Base-by-base conservation (phyloP, 2,797 vertebrate genomes). In the Rhodeus uyekii region DNA sequence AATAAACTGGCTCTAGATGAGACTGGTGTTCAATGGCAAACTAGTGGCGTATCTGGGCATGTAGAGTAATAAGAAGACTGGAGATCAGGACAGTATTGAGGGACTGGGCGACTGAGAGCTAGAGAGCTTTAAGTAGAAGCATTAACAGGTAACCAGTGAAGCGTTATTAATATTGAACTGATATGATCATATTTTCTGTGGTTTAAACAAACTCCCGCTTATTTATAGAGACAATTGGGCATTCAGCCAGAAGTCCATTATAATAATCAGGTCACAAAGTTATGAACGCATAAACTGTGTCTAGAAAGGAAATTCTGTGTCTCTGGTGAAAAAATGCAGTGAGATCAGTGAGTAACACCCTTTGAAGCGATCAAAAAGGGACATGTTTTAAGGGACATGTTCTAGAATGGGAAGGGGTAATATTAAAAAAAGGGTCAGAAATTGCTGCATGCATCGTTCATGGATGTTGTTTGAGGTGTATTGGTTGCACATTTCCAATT, bases 161-260 rank as follows among this genome's bases (percentile, higher is more conserved):
- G 8, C 22, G 27, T 18, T 60, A 4, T 29, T 12, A 27, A 44
- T 44, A 44, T 60, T 19, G 38, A 3, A 19, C 36, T 32, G 13
- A 38, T 38, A 12, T 32, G 73, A 39, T 61, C n/a, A 61, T 22
- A 42, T 76, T 61, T 61, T 22, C 36, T 29, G 8, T 29, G 55
- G 60, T 76, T 60, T 58, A 42, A 61, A 61, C 38, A 32, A 76
- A 46, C 27, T 32, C 24, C 39, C 50, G 32, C 8, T 29, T 55
- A 29, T 68, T 68, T 39, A 38, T 68, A 18, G n/a, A 68, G 63
- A 27, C 16, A 50, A 53, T 78, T 3, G 0, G 63, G 63, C 46
- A 78, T 38, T n/a, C 22, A 27, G 46, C 76, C 76, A 65, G 44
- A 50, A 65, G 61, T 78, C n/a, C 63, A 78, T 67, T 78, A 39